phyloP scores from a whole-genome alignment of 2,113 vertebrate genomes.

The Scopus umbretta region DNA sequence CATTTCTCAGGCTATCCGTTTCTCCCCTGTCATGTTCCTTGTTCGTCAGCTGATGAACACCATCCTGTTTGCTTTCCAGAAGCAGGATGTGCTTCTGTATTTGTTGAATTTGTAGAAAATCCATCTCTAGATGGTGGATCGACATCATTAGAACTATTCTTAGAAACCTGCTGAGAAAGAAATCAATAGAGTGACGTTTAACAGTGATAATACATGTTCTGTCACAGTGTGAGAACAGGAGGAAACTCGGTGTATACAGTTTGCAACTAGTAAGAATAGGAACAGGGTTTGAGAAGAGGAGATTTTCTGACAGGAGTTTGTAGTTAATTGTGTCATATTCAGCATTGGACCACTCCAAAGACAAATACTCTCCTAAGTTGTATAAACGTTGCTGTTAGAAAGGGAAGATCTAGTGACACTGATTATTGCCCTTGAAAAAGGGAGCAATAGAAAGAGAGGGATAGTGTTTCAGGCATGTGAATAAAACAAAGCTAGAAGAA shows the following conservation, averaged over 20 bases:
- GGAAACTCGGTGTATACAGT: not conserved
- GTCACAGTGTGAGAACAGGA: not conserved
- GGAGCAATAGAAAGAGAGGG: no score
- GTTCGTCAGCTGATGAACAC: not conserved
- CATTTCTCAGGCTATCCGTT: not conserved
- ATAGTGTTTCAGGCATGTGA: not conserved
- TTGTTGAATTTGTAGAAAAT: not conserved
- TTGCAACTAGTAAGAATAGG: not conserved
- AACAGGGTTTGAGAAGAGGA: not conserved
- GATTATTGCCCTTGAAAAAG: not conserved
- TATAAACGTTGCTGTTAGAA: not conserved
- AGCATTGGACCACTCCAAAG: not conserved
- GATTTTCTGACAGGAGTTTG: not conserved
- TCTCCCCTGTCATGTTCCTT: not conserved
- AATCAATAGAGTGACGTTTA: not conserved
- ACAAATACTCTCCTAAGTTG: not conserved
- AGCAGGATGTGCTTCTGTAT: not conserved
- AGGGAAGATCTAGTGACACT: not conserved
- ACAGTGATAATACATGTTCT: not conserved
- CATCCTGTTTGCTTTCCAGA: not conserved
- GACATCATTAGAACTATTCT: not conserved
- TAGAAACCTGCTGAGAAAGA: not conserved
- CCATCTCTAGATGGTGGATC: not conserved
- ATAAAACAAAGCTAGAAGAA: not conserved
- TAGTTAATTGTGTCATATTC: not conserved